phyloP scores from a whole-genome alignment of 2,113 vertebrate genomes.

The Raja brachyura region DNA sequence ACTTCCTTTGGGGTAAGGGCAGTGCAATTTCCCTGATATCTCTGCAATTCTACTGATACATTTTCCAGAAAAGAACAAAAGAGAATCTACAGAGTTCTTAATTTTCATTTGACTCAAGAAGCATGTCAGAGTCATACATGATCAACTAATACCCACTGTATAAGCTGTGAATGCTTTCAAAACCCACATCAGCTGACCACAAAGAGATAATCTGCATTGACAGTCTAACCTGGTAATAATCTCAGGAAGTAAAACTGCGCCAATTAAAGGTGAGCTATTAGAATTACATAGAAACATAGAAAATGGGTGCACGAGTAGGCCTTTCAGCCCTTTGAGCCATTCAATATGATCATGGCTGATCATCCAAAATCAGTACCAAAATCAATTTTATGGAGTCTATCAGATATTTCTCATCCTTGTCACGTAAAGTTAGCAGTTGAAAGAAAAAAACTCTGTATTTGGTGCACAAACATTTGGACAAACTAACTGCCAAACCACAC shows the following conservation, averaged over 20 bases:
- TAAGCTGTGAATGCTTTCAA: neutral
- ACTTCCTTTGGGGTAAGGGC: neutral
- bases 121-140: neutral
- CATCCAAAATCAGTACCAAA: too few species aligned
- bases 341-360: too few species aligned
- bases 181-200: neutral
- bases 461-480: conserved; percentile 19
- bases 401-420: neutral
- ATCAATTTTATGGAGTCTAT: too few species aligned
- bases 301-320: too few species aligned
- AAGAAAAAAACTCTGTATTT: neutral
- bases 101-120: neutral
- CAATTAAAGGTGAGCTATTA: neutral
- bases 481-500: conserved; percentile 27
- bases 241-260: neutral
- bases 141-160: neutral
- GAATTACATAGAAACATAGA: neutral
- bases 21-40: neutral
- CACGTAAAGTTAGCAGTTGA: conserved; percentile 1
- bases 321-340: too few species aligned
- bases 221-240: neutral
- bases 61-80: neutral
- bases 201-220: neutral
- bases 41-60: neutral
- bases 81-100: neutral